Base-by-base conservation (phyloP, 2,797 vertebrate genomes). In the Pseudopleuronectes americanus region DNA sequence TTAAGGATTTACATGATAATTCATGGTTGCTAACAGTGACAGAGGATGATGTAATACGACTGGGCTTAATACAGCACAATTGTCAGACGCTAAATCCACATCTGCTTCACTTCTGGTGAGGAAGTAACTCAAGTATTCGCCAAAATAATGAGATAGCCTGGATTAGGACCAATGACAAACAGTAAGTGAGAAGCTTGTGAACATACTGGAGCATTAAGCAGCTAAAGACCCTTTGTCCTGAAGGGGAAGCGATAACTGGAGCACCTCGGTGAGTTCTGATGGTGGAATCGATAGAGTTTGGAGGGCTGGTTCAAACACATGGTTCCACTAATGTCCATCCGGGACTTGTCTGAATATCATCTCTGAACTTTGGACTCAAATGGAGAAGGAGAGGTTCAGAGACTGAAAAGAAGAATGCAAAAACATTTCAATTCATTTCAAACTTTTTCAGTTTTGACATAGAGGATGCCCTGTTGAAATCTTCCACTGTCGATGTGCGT, bases 291-390 rank as follows among this genome's bases (percentile, higher is more conserved):
- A 87, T 84, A 84, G 76, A 79, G 71, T 68, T 64, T 8, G 43
- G 61, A 77, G 57, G 57, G 36, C 63, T 31, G 62, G 70, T 78
- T 67, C 49, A 28, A 76, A 84, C 87, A 90, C 79, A 81, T 88
- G 86, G 70, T 87, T 90, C 75, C 60, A 84, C 66, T 89, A 84
- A 81, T 67, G 56, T 79, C 60, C 86, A 87, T 88, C 85, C 90
- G 87, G 89, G 90, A 83, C 66, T 77, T 56, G 76, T 90, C 79
- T 71, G 66, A 83, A 76, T 76, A 86, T 83, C 71, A 87, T 87
- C 74, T 83, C 73, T 73, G 84, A 85, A 80, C 73, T 74, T 85
- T 80, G 52, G 77, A 80, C 65, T 68, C 80, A 68, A 85, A 86
- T 87, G 84, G 79, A 13, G 16, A 19, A 81, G 81, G 22, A 61